Evolutionary conservation across 2,113 vertebrate genomes (phyloP).

Genomic region (Amphiprion percula): DNA sequence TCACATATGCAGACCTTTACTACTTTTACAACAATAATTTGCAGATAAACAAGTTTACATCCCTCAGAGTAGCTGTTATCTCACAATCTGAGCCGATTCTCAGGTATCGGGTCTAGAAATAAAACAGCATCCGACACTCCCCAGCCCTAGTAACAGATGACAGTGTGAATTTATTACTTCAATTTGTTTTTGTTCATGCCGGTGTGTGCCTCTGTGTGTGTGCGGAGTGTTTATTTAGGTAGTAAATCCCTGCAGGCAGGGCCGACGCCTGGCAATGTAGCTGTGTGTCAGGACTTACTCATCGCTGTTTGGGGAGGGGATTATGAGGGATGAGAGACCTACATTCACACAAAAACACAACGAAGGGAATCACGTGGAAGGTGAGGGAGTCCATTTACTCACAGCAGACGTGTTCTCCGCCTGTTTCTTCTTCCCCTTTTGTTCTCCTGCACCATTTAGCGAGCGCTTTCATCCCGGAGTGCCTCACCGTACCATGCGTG

Average conservation of each 20-base stretch:
- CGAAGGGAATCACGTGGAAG: slow-evolving; percentile 41
- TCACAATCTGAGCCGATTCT: neutral
- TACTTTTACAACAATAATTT: neutral
- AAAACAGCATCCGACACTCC: neutral
- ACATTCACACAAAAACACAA: slow-evolving; percentile 64
- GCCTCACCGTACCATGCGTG: slow-evolving; percentile 46
- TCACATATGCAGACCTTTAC: no score
- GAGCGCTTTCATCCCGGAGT: slow-evolving; percentile 41
- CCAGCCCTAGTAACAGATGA: slow-evolving; percentile 34
- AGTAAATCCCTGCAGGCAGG: slow-evolving; percentile 73
- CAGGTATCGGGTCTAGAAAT: neutral
- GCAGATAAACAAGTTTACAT: neutral
- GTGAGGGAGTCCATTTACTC: slow-evolving; percentile 55
- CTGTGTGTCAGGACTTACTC: slow-evolving; percentile 79
- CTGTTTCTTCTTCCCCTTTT: slow-evolving; percentile 50
- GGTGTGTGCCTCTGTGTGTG: slow-evolving; percentile 13
- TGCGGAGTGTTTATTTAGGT: slow-evolving; percentile 68
- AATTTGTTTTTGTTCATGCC: slow-evolving; percentile 56
- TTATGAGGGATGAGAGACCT: slow-evolving; percentile 77
- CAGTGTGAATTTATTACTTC: slow-evolving; percentile 58
- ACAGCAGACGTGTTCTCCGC: slow-evolving; percentile 49
- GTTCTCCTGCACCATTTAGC: slow-evolving; percentile 43
- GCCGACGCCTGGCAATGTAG: slow-evolving; percentile 54
- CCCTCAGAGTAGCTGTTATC: neutral
- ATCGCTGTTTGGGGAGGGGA: slow-evolving; percentile 80